A percentile compares a stretch with the other conserved stretches of the same genome.
Evolutionary conservation across 2,797 vertebrate species (phyloP).

Genomic region (Vespertilio murinus): DNA sequence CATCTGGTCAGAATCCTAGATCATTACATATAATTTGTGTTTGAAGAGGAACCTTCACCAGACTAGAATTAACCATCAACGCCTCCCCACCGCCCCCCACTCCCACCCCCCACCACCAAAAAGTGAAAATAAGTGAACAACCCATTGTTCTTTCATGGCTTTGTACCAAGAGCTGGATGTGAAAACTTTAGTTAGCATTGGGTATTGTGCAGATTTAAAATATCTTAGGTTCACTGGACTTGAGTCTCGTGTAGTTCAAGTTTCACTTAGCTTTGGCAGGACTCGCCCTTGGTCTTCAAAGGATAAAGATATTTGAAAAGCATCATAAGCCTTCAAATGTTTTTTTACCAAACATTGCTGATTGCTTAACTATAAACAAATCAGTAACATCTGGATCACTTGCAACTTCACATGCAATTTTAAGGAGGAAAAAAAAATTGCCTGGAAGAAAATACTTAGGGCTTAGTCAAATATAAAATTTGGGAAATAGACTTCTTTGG

Average conservation of each 20-base stretch:
- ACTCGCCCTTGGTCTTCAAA: slow-evolving; percentile 43
- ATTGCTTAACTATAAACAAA: slow-evolving; percentile 59
- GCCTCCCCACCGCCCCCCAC: not conserved
- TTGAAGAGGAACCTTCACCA: slow-evolving; percentile 44
- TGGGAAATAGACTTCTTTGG: not conserved
- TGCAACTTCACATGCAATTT: slow-evolving; percentile 47
- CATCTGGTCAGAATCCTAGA: slow-evolving; percentile 69
- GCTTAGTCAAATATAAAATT: not conserved
- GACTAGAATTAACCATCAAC: not conserved
- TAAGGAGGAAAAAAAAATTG: slow-evolving; percentile 34
- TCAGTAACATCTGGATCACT: slow-evolving; percentile 44
- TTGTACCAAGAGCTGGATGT: slow-evolving; percentile 45
- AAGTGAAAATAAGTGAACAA: not conserved
- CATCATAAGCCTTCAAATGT: slow-evolving; percentile 29
- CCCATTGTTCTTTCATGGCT: slow-evolving; percentile 30
- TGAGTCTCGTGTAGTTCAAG: slow-evolving; percentile 41
- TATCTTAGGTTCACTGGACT: slow-evolving; percentile 15
- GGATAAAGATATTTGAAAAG: slow-evolving; percentile 60
- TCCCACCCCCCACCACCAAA: not conserved
- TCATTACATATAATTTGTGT: slow-evolving; percentile 57
- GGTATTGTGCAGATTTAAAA: not conserved
- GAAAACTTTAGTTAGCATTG: slow-evolving; percentile 33
- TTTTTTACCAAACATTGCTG: slow-evolving; percentile 46
- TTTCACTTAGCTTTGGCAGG: slow-evolving; percentile 42
- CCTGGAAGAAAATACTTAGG: not conserved